Evolutionary conservation across 2,113 vertebrate genomes (phyloP).

Genomic region (Bubo scandiacus): DNA sequence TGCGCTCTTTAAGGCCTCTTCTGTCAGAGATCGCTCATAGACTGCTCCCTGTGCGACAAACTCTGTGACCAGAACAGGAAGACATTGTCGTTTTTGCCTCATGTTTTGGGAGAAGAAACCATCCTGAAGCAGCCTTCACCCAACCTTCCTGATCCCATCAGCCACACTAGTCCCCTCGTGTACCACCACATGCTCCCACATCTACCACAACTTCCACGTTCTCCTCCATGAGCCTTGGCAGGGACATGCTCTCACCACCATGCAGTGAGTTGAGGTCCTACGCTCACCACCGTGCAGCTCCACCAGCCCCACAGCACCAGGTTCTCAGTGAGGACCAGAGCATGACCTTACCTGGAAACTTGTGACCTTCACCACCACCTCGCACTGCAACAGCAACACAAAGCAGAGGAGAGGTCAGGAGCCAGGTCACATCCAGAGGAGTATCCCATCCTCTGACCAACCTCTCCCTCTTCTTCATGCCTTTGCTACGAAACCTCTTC

Average conservation of each 20-base stretch:
- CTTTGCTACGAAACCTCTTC: background rate
- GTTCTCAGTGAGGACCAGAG: background rate
- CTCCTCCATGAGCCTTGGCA: background rate
- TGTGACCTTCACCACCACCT: fast-evolving
- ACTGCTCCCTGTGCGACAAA: no score
- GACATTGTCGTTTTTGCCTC: background rate
- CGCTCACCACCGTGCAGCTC: fast-evolving
- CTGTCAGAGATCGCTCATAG: background rate
- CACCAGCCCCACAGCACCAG: background rate
- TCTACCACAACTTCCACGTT: background rate
- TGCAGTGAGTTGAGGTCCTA: background rate
- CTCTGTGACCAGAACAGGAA: background rate
- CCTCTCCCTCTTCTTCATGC: background rate
- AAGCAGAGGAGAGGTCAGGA: background rate
- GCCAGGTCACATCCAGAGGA: background rate
- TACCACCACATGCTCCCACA: fast-evolving
- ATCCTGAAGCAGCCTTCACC: background rate
- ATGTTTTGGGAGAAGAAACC: background rate
- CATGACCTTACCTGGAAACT: background rate
- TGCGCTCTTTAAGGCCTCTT: fast-evolving
- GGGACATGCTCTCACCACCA: background rate
- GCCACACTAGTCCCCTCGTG: fast-evolving
- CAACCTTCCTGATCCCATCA: background rate
- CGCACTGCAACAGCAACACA: background rate
- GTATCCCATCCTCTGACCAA: background rate